Conservation (phyloP, 2,888 invertebrate species). For the Gymnocheta viridis region DNA sequence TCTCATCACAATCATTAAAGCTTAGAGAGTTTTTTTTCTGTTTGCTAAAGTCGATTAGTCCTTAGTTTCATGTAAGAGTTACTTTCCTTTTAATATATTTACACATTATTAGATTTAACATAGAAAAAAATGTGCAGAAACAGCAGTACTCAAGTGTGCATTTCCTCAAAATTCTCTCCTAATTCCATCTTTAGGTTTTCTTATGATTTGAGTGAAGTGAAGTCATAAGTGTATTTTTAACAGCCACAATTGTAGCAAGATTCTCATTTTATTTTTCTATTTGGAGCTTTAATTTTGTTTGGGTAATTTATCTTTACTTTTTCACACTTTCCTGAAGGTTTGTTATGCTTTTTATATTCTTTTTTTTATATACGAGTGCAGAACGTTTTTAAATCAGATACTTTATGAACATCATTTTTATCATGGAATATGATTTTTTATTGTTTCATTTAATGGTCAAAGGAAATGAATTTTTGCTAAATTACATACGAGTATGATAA, state of each 20-base stretch:
- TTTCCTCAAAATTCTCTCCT: constrained; percentile 11
- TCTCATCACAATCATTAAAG: constrained; percentile 46
- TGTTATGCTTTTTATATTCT: background rate
- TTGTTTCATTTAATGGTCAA: constrained; percentile 54
- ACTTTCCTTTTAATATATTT: background rate
- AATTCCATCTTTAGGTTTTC: constrained; percentile 6
- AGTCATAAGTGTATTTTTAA: constrained; percentile 20
- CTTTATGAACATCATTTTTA: constrained; percentile 41
- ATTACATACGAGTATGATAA: background rate
- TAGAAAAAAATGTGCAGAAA: background rate
- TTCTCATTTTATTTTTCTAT: background rate
- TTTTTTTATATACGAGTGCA: constrained; percentile 1
- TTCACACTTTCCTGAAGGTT: background rate
- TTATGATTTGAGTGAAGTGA: background rate
- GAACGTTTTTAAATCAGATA: constrained; percentile 30
- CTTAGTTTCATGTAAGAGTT: background rate
- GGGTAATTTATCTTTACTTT: constrained; percentile 47
- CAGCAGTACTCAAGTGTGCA: constrained; percentile 10
- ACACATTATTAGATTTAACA: background rate
- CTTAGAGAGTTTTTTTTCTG: background rate
- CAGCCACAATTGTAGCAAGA: background rate
- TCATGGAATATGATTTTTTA: constrained; percentile 39
- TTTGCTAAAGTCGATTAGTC: constrained; percentile 3
- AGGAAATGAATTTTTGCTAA: constrained; percentile 56
- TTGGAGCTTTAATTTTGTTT: constrained; percentile 16